Evolutionary conservation across 2,113 vertebrate species (phyloP).

Genomic region (Elachura formosa): DNA sequence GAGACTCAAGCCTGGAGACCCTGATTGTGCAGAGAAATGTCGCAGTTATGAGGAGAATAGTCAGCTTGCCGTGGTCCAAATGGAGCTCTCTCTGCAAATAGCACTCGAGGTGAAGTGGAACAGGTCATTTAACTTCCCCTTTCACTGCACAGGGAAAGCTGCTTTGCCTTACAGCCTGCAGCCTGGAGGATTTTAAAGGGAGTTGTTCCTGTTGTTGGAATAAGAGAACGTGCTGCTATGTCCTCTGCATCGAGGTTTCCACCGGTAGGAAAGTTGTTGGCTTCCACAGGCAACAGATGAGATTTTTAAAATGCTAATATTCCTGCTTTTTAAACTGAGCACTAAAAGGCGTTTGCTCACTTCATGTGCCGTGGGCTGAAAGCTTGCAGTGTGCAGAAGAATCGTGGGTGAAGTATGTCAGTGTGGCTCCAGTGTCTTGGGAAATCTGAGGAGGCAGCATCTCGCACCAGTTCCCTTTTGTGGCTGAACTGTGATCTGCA

Average conservation of each 20-base stretch:
- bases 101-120: constrained; percentile 8
- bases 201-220: background rate
- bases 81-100: background rate
- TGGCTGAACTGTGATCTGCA: background rate
- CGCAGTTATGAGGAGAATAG: background rate
- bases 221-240: background rate
- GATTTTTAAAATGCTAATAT: background rate
- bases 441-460: background rate
- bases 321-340: background rate
- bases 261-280: background rate
- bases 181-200: background rate
- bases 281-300: background rate
- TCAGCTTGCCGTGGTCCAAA: background rate
- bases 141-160: background rate
- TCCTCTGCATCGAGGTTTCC: background rate
- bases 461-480: background rate
- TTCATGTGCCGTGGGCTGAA: background rate
- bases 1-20: background rate
- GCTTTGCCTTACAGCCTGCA: background rate
- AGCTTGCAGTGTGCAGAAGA: background rate
- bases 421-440: background rate
- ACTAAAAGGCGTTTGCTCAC: background rate
- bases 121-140: constrained; percentile 6
- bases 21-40: background rate
- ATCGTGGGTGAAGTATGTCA: constrained; percentile 6